Conservation (phyloP, 2,113 vertebrate species). For the Thunnus thynnus region DNA sequence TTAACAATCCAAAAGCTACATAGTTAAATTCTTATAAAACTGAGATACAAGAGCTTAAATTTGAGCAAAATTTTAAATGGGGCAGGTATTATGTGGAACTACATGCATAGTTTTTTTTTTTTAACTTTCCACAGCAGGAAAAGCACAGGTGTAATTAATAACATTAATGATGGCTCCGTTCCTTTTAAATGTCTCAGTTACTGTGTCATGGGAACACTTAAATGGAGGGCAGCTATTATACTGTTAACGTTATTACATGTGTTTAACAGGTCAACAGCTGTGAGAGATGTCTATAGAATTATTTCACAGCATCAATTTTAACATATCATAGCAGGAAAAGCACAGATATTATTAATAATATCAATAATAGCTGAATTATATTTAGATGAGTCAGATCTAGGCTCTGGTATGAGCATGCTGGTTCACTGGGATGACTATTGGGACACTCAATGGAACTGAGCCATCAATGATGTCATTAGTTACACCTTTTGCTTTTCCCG, state of each 20-base stretch:
- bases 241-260: not conserved
- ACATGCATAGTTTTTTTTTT: too few species aligned
- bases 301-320: not conserved
- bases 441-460: not conserved
- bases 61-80: too few species aligned
- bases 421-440: not conserved
- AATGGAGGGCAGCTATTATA: not conserved
- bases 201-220: too few species aligned
- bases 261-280: not conserved
- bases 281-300: not conserved
- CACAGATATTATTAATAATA: not conserved
- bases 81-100: too few species aligned
- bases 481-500: not conserved
- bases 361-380: not conserved
- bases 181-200: too few species aligned
- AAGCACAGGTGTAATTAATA: too few species aligned
- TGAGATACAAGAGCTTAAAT: too few species aligned
- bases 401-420: not conserved
- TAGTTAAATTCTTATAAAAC: too few species aligned
- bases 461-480: not conserved
- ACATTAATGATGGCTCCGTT: too few species aligned
- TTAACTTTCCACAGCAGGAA: too few species aligned
- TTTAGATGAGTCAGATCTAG: not conserved
- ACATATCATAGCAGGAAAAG: not conserved
- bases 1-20: too few species aligned